Base-by-base conservation (phyloP, 2,888 invertebrate genomes). In the Nysson spinosus region DNA sequence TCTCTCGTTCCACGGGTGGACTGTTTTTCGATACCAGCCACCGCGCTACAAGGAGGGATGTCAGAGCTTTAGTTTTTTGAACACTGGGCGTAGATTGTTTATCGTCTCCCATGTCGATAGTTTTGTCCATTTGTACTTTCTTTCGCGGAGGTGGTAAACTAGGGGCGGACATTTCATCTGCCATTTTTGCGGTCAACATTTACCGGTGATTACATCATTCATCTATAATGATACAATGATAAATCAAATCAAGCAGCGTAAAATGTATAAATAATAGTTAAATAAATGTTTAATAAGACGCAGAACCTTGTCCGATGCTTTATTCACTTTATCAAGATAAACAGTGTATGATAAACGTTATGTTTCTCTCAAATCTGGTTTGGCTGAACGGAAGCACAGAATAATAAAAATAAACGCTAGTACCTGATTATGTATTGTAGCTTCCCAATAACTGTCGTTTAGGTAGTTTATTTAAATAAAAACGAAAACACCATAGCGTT, bases 61-160 rank as follows among this genome's bases (percentile, higher is more conserved):
- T 77, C 16, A 78, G 63, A 0, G 81, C 75, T 22, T 69, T 75
- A 4, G 75, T 77, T 50, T 79, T 81, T 6, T 63, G 46, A 2
- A 61, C 61, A 22, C 24, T 62, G 6, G 83, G 63, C 1, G 63
- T 37, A 4, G 77, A 63, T 3, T 61, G 62, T 46, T 32, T 22
- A 22, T 17, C 35, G n/a, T 58, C 12, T 78, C 81, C 57, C 30
- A 61, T 26, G 6, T 39, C 55, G 51, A 32, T 12, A 34, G 49
- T 26, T 11, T 37, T 49, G 50, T 83, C 83, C 46, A 86, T 64
- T 44, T 79, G 77, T 2, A 80, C 78, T 35, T 82, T 78, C 68
- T 80, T 81, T n/a, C 69, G 73, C 5, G 72, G 47, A 4, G 61
- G 40, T 6, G 77, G 69, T 17, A 77, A 55, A 17, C 40, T 66